Evolutionary conservation across 2,113 vertebrate genomes (phyloP).

Genomic region (Hiodon tergisus): DNA sequence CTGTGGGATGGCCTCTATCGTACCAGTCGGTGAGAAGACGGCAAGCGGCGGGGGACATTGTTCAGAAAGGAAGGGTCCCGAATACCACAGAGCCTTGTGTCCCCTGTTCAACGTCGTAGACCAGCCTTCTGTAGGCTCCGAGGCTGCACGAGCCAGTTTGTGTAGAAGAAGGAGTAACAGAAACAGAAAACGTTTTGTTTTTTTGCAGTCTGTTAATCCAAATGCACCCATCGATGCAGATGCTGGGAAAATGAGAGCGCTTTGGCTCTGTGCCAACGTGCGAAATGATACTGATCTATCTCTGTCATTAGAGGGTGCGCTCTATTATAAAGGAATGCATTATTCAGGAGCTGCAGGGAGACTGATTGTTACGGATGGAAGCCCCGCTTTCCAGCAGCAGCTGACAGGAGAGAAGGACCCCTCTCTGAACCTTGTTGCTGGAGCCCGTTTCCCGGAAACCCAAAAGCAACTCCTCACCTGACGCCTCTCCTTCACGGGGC

Average conservation of each 20-base stretch:
- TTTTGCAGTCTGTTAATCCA: neutral
- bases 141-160: no score
- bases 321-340: constrained; percentile 64
- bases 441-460: neutral
- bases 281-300: constrained; percentile 59
- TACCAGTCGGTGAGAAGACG: no score
- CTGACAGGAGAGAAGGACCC: neutral
- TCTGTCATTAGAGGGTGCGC: constrained; percentile 57
- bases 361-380: constrained; percentile 58
- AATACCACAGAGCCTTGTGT: no score
- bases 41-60: no score
- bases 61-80: no score
- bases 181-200: neutral
- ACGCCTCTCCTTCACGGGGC: no score
- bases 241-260: constrained; percentile 47
- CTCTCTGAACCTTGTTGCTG: constrained; percentile 13
- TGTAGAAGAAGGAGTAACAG: neutral
- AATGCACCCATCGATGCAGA: constrained; percentile 26
- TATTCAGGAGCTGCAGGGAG: constrained; percentile 57
- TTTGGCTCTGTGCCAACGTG: constrained; percentile 38
- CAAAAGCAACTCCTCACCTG: neutral
- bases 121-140: no score
- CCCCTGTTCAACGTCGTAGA: no score
- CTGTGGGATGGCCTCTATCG: no score
- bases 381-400: constrained; percentile 38